Evolutionary conservation across 2,888 invertebrate species (phyloP).

Genomic region (Cyaniris semiargus): DNA sequence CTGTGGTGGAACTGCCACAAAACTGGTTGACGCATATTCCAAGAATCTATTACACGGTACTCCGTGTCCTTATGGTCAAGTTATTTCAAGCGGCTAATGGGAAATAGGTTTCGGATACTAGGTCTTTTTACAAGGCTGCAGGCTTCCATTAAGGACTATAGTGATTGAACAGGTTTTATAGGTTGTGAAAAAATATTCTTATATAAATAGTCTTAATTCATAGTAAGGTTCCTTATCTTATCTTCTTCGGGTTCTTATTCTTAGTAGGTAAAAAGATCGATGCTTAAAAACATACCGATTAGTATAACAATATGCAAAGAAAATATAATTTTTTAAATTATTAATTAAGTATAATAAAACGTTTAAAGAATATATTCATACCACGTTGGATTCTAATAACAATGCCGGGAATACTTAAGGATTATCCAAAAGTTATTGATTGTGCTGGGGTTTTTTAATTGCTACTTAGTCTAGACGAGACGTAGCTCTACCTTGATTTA

Average conservation of each 20-base stretch:
- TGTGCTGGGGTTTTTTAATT: neutral
- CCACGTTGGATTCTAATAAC: neutral
- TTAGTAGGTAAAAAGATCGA: no score
- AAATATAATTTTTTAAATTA: no score
- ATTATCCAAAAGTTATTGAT: constrained; percentile 4
- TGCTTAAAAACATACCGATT: no score
- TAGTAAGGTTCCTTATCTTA: no score
- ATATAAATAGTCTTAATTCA: no score
- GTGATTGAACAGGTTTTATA: neutral
- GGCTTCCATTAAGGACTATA: neutral
- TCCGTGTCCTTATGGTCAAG: constrained; percentile 25
- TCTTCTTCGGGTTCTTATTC: no score
- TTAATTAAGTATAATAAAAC: no score
- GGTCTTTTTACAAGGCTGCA: constrained; percentile 1
- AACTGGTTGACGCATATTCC: constrained; percentile 31
- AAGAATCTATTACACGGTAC: constrained; percentile 35
- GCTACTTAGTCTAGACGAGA: no score
- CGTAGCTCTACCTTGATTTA: no score
- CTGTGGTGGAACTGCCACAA: neutral
- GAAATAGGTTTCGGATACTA: constrained; percentile 15
- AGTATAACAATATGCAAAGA: no score
- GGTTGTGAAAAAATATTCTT: neutral
- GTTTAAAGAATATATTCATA: no score
- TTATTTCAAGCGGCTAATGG: neutral
- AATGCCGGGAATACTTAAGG: neutral